Evolutionary conservation across 2,888 invertebrate genomes (phyloP), one percentile per base, ranked within the genome.

Genomic region (Chaetogeoica ovagalla): DNA sequence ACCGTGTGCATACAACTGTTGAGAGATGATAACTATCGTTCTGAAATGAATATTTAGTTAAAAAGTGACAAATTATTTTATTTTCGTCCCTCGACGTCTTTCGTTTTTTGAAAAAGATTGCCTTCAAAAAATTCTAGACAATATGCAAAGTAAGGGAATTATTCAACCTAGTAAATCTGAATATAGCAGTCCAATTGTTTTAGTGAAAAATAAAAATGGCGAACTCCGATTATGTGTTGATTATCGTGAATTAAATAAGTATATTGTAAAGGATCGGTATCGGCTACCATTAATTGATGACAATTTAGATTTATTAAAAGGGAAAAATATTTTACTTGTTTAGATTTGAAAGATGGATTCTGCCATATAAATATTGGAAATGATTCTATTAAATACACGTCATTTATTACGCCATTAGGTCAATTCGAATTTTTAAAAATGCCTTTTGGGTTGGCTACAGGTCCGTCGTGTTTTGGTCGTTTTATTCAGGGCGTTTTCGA

Each of bases 401-500:
- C 69, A 0, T 52, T 69, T 23, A 69, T 23, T 3, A 69, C 55
- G 5, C 69, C 30, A 6, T 52, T 69, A 43, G 43, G 43, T 7
- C 43, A 43, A 43, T 66, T 21, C 13, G 43, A 66, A n/a, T 66
- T 21, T 21, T 21, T 66, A n/a, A 39, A 66, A 66, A n/a, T 66
- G 66, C 66, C 66, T 3, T 66, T 66, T 43, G 66, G 66, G 4
- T 66, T 66, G n/a, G 66, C 21, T 11, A 66, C 21, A 13, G 66
- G 66, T 43, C 66, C 66, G 11, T 30, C 62, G 4, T n/a, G 43
- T 66, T 82, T 66, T 39, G 19, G 48, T 52, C 70, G 86, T 19
- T 85, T 81, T 74, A 83, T 86, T 0, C 85, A 82, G 30, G 82
- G 82, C n/a, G 83, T 86, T 7, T 86, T 86, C 70, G 57, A 83